Evolutionary conservation across 2,797 vertebrate genomes (phyloP).

Genomic region (Dicrostonyx torquatus): DNA sequence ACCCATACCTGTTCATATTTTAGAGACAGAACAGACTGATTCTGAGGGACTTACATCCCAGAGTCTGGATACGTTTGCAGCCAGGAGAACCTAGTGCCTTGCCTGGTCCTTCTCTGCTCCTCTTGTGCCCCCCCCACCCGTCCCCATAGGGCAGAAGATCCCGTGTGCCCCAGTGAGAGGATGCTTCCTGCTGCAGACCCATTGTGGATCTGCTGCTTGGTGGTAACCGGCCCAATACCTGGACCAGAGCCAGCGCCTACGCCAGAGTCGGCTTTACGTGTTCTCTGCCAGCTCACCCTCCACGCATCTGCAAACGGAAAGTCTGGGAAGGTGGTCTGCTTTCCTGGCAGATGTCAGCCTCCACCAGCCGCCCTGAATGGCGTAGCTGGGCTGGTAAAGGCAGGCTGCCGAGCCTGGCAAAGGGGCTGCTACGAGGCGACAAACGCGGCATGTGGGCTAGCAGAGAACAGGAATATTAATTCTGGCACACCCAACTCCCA

Average conservation of each 20-base stretch:
- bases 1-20: conserved; percentile 9
- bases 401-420: conserved; percentile 65
- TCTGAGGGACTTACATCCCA: neutral
- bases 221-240: conserved; percentile 81
- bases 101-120: neutral
- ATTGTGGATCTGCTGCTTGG: conserved; percentile 70
- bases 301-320: conserved; percentile 82
- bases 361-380: neutral
- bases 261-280: conserved; percentile 79
- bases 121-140: neutral
- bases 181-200: neutral
- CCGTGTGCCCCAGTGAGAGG: neutral
- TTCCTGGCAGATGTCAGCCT: conserved; percentile 71
- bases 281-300: conserved; percentile 77
- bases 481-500: conserved; percentile 59
- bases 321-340: conserved; percentile 81
- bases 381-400: conserved; percentile 48
- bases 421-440: neutral
- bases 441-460: conserved; percentile 60
- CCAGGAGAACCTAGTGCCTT: neutral
- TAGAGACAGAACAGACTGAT: neutral
- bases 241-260: conserved; percentile 73
- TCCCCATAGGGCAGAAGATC: neutral
- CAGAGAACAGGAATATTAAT: conserved; percentile 71
- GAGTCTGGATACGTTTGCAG: neutral